Evolutionary conservation across 2,113 vertebrate genomes (phyloP).

Genomic region (Phyllostomus hastatus): DNA sequence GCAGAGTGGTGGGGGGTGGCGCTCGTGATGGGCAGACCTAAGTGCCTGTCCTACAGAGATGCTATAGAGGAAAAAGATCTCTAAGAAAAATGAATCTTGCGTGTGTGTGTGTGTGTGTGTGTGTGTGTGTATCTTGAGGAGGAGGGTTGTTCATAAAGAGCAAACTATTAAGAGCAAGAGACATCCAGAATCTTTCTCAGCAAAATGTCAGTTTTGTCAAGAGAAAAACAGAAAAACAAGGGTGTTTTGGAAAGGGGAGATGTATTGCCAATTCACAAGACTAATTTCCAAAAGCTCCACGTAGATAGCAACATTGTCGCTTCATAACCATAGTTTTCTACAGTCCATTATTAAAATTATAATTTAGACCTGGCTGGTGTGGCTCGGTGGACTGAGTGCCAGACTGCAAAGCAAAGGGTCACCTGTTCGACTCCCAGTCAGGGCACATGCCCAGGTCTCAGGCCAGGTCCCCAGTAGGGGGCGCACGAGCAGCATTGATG

Average conservation of each 20-base stretch:
- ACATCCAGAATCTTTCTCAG: background rate
- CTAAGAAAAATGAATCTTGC: too few relatives aligned
- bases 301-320: background rate
- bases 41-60: background rate
- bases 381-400: too few relatives aligned
- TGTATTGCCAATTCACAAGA: background rate
- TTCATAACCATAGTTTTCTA: background rate
- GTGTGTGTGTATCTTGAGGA: background rate
- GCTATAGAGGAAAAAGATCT: background rate
- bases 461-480: too few relatives aligned
- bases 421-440: too few relatives aligned
- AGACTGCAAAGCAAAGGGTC: too few relatives aligned
- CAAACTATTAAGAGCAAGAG: background rate
- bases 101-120: too few relatives aligned
- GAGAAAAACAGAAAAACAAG: background rate
- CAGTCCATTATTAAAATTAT: background rate
- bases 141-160: background rate
- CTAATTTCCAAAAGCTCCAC: background rate
- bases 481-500: too few relatives aligned
- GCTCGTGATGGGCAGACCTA: background rate
- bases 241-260: background rate
- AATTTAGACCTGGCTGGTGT: background rate
- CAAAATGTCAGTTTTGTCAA: background rate
- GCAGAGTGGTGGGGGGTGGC: fast-evolving
- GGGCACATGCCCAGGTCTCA: too few relatives aligned